A percentile compares a stretch with the other conserved stretches of the same genome.
Conservation (phyloP, 2,797 vertebrate species). For the Gobio occitaniae region DNA sequence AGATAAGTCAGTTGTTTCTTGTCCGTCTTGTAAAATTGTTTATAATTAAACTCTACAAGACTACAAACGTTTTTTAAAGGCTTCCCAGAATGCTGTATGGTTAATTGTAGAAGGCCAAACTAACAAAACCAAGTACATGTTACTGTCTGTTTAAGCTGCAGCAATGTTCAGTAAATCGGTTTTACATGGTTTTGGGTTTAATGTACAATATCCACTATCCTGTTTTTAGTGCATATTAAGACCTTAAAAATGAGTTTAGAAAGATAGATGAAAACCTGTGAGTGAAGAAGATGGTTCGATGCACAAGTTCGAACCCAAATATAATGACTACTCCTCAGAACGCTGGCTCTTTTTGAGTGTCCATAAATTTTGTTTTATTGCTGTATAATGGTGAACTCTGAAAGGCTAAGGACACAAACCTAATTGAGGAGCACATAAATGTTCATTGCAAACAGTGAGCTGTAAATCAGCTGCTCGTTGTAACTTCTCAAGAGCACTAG, state of each 20-base stretch:
- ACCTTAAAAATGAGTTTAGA: background rate
- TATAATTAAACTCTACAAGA: background rate
- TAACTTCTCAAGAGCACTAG: slow-evolving; percentile 45
- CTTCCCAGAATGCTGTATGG: background rate
- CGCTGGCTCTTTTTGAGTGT: slow-evolving; percentile 14
- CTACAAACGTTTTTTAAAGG: background rate
- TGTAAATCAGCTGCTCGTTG: slow-evolving; percentile 54
- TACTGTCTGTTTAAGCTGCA: background rate
- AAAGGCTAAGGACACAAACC: slow-evolving; percentile 63
- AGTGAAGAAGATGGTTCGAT: background rate
- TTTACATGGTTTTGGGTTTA: slow-evolving; percentile 20
- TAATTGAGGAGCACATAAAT: slow-evolving; percentile 66
- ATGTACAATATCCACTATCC: slow-evolving; percentile 6
- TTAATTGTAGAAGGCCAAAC: background rate
- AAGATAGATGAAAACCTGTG: background rate
- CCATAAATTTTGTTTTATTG: slow-evolving; percentile 51
- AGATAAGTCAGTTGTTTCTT: background rate
- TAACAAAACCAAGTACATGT: background rate
- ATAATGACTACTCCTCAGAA: slow-evolving; percentile 1
- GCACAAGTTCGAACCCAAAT: background rate
- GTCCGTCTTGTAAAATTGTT: background rate
- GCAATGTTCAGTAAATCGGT: slow-evolving; percentile 7
- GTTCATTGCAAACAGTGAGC: slow-evolving; percentile 59
- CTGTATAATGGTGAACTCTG: slow-evolving; percentile 42
- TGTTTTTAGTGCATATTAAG: background rate